Conservation (phyloP, 2,888 invertebrate genomes). For the Anthophora plumipes region DNA sequence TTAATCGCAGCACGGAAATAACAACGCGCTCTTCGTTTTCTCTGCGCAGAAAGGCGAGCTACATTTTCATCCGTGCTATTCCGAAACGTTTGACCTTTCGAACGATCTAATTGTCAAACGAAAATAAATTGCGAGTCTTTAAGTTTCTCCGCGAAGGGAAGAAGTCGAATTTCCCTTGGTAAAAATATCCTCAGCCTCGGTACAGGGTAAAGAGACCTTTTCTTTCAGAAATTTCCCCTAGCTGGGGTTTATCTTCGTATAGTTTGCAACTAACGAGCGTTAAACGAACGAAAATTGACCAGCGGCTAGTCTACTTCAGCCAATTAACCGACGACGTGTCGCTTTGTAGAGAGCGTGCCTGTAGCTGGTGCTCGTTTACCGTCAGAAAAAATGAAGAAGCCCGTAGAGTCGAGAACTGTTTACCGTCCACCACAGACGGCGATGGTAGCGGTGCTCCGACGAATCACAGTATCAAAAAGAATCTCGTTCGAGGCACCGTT, state of each 20-base stretch:
- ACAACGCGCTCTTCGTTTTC: too few relatives aligned
- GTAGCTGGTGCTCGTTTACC: not conserved
- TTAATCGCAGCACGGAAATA: too few relatives aligned
- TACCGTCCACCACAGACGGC: too few relatives aligned
- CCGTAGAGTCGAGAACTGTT: not conserved
- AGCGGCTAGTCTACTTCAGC: not conserved
- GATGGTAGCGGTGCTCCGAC: not conserved
- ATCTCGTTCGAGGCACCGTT: slow-evolving; percentile 19
- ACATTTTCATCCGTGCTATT: too few relatives aligned
- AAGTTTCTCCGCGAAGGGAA: not conserved
- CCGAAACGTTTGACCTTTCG: too few relatives aligned
- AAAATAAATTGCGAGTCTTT: not conserved
- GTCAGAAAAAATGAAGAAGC: not conserved
- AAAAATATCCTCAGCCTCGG: not conserved
- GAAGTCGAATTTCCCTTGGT: not conserved
- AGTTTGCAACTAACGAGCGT: slow-evolving; percentile 23
- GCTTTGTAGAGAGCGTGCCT: not conserved
- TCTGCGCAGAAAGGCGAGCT: too few relatives aligned
- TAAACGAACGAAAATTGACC: slow-evolving; percentile 27
- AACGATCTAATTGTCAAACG: not conserved
- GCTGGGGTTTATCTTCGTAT: not conserved
- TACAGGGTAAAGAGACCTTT: not conserved
- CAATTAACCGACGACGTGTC: slow-evolving; percentile 13
- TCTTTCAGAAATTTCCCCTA: not conserved
- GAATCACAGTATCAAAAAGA: slow-evolving; percentile 37